Evolutionary conservation across 2,113 vertebrate species (phyloP).

Genomic region (Murina feae): DNA sequence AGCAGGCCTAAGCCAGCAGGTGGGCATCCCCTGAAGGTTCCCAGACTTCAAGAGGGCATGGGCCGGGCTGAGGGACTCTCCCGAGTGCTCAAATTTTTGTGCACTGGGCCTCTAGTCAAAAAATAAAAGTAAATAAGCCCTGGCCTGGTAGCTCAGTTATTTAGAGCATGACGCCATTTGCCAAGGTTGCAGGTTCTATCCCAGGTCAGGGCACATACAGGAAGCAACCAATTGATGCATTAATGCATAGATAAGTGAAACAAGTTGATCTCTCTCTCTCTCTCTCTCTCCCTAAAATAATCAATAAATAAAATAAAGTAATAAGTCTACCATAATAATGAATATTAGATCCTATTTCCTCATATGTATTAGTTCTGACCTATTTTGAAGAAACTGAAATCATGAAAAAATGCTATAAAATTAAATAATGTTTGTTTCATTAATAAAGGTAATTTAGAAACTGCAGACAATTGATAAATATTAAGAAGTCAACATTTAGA

Average conservation of each 20-base stretch:
- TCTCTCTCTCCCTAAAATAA: not conserved
- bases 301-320: not conserved
- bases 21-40: too few relatives aligned
- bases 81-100: too few relatives aligned
- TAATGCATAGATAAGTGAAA: not conserved
- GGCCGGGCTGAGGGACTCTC: too few relatives aligned
- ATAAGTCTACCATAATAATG: not conserved
- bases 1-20: too few relatives aligned
- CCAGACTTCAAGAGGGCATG: too few relatives aligned
- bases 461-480: not conserved
- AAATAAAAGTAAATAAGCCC: not conserved
- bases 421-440: not conserved
- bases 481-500: not conserved
- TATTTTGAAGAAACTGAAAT: not conserved
- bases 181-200: not conserved
- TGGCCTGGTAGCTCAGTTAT: not conserved
- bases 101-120: too few relatives aligned
- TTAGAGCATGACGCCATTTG: not conserved
- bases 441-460: not conserved
- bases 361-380: not conserved
- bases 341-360: not conserved
- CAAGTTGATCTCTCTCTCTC: not conserved
- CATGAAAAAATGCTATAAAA: not conserved
- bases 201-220: not conserved
- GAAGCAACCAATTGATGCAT: not conserved